Evolutionary conservation across 2,797 vertebrate species (phyloP).

Genomic region (Macropus fuliginosus): DNA sequence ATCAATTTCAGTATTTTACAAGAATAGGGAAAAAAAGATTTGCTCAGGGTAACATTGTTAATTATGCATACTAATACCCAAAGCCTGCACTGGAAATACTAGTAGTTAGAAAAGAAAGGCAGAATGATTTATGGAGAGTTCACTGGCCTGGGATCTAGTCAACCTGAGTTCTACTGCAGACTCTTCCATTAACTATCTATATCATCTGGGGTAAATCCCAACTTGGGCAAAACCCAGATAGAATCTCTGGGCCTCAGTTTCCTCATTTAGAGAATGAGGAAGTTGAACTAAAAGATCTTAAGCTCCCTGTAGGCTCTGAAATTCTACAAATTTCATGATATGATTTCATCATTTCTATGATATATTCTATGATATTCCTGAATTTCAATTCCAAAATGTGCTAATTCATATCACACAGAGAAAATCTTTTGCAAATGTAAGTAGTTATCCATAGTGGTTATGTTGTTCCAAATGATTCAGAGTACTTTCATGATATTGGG

Average conservation of each 20-base stretch:
- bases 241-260: neutral
- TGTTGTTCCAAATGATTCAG: no score
- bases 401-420: neutral
- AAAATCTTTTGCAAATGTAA: neutral
- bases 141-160: neutral
- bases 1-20: neutral
- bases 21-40: neutral
- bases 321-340: neutral
- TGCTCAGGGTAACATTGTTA: neutral
- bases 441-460: no score
- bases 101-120: neutral
- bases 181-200: neutral
- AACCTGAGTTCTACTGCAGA: neutral
- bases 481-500: no score
- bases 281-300: neutral
- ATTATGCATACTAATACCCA: neutral
- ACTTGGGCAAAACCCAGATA: no score
- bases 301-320: neutral
- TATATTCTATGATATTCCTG: neutral
- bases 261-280: neutral
- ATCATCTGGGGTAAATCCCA: neutral
- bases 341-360: no score
- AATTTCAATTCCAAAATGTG: neutral
- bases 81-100: neutral
- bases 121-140: neutral